Evolutionary conservation across 2,113 vertebrate species (phyloP).

Genomic region (Microcebus ravelobensis): DNA sequence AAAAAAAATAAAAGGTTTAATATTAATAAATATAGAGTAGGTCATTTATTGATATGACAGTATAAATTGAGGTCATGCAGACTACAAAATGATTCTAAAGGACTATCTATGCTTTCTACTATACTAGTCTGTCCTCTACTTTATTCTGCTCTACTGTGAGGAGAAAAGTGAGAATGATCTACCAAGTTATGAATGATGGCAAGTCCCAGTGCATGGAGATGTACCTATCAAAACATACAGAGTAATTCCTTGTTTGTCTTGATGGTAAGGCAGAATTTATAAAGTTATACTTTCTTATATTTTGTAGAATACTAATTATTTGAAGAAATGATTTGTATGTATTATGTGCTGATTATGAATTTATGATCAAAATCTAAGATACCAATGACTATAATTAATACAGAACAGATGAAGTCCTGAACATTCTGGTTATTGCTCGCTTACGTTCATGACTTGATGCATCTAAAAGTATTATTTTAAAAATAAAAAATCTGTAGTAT

Average conservation of each 20-base stretch:
- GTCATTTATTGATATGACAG: neutral
- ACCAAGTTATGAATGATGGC: neutral
- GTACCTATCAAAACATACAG: neutral
- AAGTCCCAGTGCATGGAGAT: neutral
- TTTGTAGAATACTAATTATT: neutral
- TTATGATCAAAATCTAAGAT: neutral
- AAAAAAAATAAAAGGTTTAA: neutral
- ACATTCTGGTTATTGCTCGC: neutral
- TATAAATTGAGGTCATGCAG: neutral
- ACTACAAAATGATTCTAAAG: neutral
- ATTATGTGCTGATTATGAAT: neutral
- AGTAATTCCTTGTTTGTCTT: neutral
- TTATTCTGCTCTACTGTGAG: neutral
- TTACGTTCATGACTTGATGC: neutral
- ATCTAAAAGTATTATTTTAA: neutral
- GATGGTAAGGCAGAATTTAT: neutral
- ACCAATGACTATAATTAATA: neutral
- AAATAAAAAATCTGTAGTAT: neutral
- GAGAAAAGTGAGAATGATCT: neutral
- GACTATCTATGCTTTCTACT: neutral
- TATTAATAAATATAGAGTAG: neutral
- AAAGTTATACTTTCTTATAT: neutral
- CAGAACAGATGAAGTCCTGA: neutral
- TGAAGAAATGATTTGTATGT: neutral
- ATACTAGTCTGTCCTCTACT: too few species aligned